Evolutionary conservation across 2,888 invertebrate species (phyloP), one percentile per base, ranked within the genome.

Genomic region (Malacosoma neustria): DNA sequence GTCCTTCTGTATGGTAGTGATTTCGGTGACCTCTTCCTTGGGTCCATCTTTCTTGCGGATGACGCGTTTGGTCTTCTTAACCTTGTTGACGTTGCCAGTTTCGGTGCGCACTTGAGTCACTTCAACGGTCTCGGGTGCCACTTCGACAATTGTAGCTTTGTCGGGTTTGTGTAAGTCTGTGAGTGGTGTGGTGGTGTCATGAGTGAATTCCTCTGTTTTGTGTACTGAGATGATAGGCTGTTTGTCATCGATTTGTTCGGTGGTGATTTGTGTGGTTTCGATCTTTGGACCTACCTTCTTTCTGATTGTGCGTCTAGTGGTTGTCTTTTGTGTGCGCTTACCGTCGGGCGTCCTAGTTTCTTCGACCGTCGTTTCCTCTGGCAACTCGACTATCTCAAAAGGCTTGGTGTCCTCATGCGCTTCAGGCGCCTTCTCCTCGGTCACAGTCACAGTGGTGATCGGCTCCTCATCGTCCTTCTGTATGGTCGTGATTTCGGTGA

Each of bases 251-350:
- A 62, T 57, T 44, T 60, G 58, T 35, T 57, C 59, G 33, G 77
- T 77, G 7, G 42, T 47, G 12, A 72, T 51, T 39, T 72, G 38
- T 3, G 85, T 66, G 3, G 55, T 59, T 57, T 57, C 45, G 37
- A 65, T 39, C 50, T 54, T 46, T 11, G 60, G 39, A 45, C 61
- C 61, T 32, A 50, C 47, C 11, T 54, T 57, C 38, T 60, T 85
- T 49, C 80, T 85, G n/a, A 87, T 84, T 1, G 74, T 57, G 38
- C 75, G 72, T 9, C 49, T 56, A 0, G 45, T 54, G 11, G 57
- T 39, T 34, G 43, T 51, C 22, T 41, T 49, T 5, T 44, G 34
- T 32, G 31, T 44, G 1, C 32, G 33, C 43, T 52, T 50, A 48
- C 54, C 57, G 3, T 54, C 51, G 0, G 49, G 44, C 4, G 51